phyloP scores from a whole-genome alignment of 2,888 invertebrate genomes.

The Pegoplata infirma region DNA sequence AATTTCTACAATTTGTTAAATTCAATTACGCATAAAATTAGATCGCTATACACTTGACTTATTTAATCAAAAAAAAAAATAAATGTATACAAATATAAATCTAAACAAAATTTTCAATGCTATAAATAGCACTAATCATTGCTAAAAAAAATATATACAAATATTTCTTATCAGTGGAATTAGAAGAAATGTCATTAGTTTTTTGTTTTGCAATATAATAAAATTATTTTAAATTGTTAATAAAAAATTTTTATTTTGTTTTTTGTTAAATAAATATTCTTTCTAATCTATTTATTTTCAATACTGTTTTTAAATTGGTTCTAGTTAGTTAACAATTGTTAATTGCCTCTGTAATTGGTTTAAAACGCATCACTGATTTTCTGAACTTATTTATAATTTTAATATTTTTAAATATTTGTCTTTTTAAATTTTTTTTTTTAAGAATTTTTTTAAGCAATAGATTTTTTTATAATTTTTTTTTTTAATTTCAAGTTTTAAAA shows the following conservation, averaged over 20 bases:
- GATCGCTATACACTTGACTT: conserved; percentile 73
- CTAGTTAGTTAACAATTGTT: conserved; percentile 74
- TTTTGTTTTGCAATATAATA: not conserved
- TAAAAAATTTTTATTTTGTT: not conserved
- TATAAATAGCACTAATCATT: conserved; percentile 36
- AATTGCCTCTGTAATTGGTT: conserved; percentile 76
- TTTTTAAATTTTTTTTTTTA: not conserved
- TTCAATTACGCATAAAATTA: conserved; percentile 75
- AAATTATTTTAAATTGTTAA: conserved; percentile 12
- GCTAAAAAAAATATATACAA: conserved; percentile 1
- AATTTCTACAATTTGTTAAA: conserved; percentile 71
- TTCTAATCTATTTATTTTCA: conserved; percentile 44
- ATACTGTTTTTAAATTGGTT: conserved; percentile 71
- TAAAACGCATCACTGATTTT: conserved; percentile 69
- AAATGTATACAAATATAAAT: conserved; percentile 3
- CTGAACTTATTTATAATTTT: conserved; percentile 48
- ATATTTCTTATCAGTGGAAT: conserved; percentile 37
- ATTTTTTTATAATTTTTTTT: not conserved
- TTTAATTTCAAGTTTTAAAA: no score
- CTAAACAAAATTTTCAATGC: conserved; percentile 38
- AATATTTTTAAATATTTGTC: no score
- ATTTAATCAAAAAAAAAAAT: conserved; percentile 63
- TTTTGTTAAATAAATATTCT: not conserved
- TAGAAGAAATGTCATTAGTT: conserved; percentile 34
- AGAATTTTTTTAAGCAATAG: not conserved